Evolutionary conservation across 2,797 vertebrate genomes (phyloP).

Genomic region (Poecilia wingei): DNA sequence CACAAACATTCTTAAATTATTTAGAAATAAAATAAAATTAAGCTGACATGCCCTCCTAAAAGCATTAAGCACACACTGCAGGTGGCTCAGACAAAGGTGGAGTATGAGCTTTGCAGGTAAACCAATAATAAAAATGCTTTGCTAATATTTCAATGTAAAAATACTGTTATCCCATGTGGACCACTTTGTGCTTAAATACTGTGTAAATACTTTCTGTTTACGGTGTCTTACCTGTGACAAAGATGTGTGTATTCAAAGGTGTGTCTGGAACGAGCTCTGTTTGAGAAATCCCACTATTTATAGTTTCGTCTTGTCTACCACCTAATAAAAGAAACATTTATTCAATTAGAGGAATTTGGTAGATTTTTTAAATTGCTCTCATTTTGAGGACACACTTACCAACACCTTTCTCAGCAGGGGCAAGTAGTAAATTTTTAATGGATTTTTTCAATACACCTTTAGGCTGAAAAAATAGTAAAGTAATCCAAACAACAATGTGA

Average conservation of each 20-base stretch:
- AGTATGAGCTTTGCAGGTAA: neutral
- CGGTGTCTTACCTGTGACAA: constrained; percentile 81
- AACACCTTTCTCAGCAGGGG: constrained; percentile 64
- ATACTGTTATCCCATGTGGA: neutral
- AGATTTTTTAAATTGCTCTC: neutral
- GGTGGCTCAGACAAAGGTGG: neutral
- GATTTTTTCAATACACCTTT: constrained; percentile 80
- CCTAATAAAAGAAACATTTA: constrained; percentile 65
- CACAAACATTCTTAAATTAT: too few species aligned
- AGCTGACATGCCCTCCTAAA: too few species aligned
- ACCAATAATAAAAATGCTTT: neutral
- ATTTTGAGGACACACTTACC: constrained; percentile 21
- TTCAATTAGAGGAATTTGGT: neutral
- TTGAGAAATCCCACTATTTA: constrained; percentile 68
- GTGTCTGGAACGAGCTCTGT: constrained; percentile 81
- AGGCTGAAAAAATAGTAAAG: constrained; percentile 68
- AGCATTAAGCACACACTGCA: neutral
- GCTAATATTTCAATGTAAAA: neutral
- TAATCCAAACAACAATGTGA: neutral
- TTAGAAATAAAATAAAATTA: too few species aligned
- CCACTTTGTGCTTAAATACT: neutral
- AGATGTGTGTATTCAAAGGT: constrained; percentile 81
- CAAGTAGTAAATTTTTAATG: constrained; percentile 57
- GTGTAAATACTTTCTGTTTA: neutral
- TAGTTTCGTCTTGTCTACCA: constrained; percentile 64